A percentile compares a stretch with the other conserved stretches of the same genome.
Conservation (phyloP, 37 sponge, comb jelly and placozoan species). For the Amphimedon queenslandica region DNA sequence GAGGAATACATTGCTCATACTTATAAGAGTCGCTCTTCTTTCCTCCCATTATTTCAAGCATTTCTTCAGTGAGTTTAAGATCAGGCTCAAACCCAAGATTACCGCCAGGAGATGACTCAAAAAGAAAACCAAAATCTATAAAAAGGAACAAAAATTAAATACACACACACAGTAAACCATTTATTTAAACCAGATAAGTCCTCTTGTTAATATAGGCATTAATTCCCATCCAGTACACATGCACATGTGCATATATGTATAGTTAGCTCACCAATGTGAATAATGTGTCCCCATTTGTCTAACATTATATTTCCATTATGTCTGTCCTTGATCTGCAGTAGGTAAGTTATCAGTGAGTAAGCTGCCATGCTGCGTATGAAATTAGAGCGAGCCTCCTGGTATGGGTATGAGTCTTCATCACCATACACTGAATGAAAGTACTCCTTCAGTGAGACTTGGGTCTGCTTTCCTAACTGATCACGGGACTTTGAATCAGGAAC, state of each 20-base stretch:
- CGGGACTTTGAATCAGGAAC: slow-evolving; percentile 94
- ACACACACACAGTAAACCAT: not conserved
- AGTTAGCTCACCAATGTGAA: slow-evolving; percentile 82
- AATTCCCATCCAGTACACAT: not conserved
- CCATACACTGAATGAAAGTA: slow-evolving; percentile 84
- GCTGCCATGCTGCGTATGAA: slow-evolving; percentile 95
- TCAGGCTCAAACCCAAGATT: slow-evolving; percentile 98
- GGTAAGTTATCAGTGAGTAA: slow-evolving; percentile 84
- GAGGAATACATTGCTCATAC: slow-evolving; percentile 1
- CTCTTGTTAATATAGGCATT: not conserved
- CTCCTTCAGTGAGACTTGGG: slow-evolving; percentile 68
- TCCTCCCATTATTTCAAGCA: slow-evolving; percentile 96
- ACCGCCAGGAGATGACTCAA: slow-evolving; percentile 98
- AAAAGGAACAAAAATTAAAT: too few relatives aligned
- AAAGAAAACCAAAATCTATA: slow-evolving; percentile 96
- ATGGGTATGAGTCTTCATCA: slow-evolving; percentile 59
- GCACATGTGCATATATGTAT: not conserved
- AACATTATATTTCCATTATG: slow-evolving; percentile 99
- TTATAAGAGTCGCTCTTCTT: slow-evolving; percentile 71
- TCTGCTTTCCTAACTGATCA: slow-evolving; percentile 92
- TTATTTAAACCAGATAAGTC: not conserved
- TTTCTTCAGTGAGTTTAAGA: slow-evolving; percentile 94
- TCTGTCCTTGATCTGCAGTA: slow-evolving; percentile 96
- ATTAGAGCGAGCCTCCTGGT: slow-evolving; percentile 83
- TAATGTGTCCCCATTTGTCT: slow-evolving; percentile 84